Percentiles rank a stretch among this genome's conserved stretches.
phyloP scores from a whole-genome alignment of 2,113 vertebrate species.

The Grammomys surdaster region DNA sequence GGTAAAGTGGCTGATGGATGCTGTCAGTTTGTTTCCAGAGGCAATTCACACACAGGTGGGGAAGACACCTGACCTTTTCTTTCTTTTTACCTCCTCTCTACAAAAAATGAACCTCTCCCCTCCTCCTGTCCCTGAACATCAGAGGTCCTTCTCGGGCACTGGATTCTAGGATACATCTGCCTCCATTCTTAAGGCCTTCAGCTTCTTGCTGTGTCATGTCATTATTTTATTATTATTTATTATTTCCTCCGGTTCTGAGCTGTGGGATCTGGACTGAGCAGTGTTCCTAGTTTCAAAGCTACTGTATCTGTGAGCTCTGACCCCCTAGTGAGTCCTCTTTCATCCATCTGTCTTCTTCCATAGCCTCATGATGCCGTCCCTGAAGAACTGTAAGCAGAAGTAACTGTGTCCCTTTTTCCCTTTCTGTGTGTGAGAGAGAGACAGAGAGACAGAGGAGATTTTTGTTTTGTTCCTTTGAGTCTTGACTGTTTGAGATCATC shows the following conservation, averaged over 20 bases:
- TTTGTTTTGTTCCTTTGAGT: not conserved
- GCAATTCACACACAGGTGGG: no score
- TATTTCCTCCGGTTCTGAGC: not conserved
- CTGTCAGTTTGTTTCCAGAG: not conserved
- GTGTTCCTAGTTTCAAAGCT: not conserved
- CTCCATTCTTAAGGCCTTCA: not conserved
- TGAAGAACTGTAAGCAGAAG: not conserved
- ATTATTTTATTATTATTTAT: no score
- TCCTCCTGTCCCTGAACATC: not conserved
- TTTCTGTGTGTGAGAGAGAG: not conserved
- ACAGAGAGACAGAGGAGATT: not conserved
- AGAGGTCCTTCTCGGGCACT: not conserved
- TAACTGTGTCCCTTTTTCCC: not conserved
- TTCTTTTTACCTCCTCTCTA: not conserved
- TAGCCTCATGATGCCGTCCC: not conserved
- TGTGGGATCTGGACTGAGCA: not conserved
- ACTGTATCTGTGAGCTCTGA: not conserved
- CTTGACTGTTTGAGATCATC: not conserved
- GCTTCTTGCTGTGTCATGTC: not conserved
- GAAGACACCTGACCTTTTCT: not conserved
- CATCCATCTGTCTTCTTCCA: not conserved
- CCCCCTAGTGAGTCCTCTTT: not conserved
- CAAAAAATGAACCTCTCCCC: not conserved
- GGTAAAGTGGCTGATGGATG: not conserved
- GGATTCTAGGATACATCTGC: not conserved